These are phyloP conservation scores for Meandrusa payeni DNA, from an alignment of 2,888 invertebrate genomes.

Conservation along the genomic window DNA sequence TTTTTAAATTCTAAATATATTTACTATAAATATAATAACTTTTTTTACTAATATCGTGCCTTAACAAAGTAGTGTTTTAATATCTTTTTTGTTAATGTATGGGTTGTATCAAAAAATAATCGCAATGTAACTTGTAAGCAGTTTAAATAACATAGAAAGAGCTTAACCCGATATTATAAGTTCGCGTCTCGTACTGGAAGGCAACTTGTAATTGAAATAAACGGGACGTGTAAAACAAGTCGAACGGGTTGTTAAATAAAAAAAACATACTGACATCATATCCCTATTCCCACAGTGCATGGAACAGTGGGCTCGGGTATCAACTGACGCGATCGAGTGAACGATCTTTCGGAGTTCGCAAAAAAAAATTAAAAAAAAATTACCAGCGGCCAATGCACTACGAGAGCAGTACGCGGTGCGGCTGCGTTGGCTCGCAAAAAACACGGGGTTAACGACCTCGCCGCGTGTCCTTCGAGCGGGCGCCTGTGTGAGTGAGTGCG, in stretches of 20 bases:
- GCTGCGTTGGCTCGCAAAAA: constrained; percentile 70
- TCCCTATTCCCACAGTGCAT: constrained; percentile 60
- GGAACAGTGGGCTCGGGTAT: constrained; percentile 46
- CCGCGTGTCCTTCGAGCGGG: constrained; percentile 71
- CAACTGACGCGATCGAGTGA: constrained; percentile 53
- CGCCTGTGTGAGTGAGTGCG: constrained; percentile 61
- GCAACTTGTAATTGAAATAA: constrained; percentile 48
- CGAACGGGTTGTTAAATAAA: constrained; percentile 36
- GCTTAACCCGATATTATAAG: constrained; percentile 8
- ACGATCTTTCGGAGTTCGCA: constrained; percentile 54
- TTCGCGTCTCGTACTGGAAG: constrained; percentile 17
- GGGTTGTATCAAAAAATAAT: no score
- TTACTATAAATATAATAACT: no score
- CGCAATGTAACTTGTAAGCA: no score
- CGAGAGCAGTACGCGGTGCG: constrained; percentile 63
- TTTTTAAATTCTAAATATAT: no score
- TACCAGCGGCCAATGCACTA: constrained; percentile 70
- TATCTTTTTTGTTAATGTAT: no score
- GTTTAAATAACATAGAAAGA: no score
- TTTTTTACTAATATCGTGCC: no score
- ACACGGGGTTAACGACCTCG: constrained; percentile 69
- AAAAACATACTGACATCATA: constrained; percentile 58
- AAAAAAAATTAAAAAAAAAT: constrained; percentile 44
- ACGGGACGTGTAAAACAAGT: constrained; percentile 42
- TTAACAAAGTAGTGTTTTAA: no score